Conservation (phyloP, 2,113 vertebrate genomes). For the Catharus bicknelli region DNA sequence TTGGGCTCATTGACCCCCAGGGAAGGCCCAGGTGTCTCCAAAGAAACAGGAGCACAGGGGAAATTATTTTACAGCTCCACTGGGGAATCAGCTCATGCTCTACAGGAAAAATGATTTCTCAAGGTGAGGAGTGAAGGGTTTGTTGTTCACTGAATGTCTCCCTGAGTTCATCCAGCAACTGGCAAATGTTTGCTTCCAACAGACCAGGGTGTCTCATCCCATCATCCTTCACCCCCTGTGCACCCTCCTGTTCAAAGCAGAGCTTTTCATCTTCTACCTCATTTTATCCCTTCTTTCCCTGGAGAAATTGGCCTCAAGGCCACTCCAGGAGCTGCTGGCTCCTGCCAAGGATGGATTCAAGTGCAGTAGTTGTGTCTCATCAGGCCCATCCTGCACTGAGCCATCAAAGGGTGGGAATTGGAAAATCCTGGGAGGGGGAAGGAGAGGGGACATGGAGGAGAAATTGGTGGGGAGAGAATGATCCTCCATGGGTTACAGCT, state of each 20-base stretch:
- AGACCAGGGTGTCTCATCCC: not conserved
- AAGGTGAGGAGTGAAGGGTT: not conserved
- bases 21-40: not conserved
- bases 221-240: not conserved
- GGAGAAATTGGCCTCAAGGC: not conserved
- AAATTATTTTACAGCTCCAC: not conserved
- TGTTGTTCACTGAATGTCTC: not conserved
- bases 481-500: not conserved
- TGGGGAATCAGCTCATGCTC: not conserved
- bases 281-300: not conserved
- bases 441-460: not conserved
- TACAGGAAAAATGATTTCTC: not conserved
- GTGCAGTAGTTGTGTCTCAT: not conserved
- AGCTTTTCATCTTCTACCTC: not conserved
- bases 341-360: not conserved
- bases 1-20: not conserved
- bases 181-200: not conserved
- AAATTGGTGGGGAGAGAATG: accelerated
- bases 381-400: accelerated
- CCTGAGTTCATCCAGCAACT: not conserved
- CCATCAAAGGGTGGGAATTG: not conserved
- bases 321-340: not conserved
- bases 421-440: accelerated
- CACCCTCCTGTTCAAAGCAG: not conserved
- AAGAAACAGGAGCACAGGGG: not conserved